Conservation (phyloP, 2,888 invertebrate species). For the Zele albiditarsus region DNA sequence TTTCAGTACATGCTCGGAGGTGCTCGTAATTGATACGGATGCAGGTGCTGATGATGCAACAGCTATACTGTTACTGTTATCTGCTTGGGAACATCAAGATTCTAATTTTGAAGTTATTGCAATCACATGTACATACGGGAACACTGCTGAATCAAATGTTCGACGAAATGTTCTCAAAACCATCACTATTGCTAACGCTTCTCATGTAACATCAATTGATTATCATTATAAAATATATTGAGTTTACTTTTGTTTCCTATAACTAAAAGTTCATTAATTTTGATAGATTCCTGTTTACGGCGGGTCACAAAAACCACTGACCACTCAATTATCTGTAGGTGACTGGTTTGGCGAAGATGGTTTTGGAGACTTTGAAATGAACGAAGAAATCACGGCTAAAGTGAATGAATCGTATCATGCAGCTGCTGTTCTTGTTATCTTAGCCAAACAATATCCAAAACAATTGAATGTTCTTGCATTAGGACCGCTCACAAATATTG, state of each 20-base stretch:
- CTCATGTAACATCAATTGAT: slow-evolving; percentile 62
- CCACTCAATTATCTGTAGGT: slow-evolving; percentile 56
- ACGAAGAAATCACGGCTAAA: slow-evolving; percentile 60
- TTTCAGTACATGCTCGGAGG: slow-evolving; percentile 36
- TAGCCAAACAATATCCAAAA: slow-evolving; percentile 68
- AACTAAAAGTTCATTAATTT: neutral
- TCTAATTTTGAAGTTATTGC: slow-evolving; percentile 71
- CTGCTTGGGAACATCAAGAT: slow-evolving; percentile 49
- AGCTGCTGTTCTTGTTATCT: slow-evolving; percentile 69
- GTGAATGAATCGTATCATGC: slow-evolving; percentile 70
- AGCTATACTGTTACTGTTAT: slow-evolving; percentile 71
- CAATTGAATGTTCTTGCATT: slow-evolving; percentile 68
- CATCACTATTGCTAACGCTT: slow-evolving; percentile 68
- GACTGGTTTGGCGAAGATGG: slow-evolving; percentile 73
- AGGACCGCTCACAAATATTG: slow-evolving; percentile 77
- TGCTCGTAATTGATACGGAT: slow-evolving; percentile 74
- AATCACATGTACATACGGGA: slow-evolving; percentile 76
- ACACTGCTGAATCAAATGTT: slow-evolving; percentile 73
- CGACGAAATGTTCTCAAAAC: slow-evolving; percentile 74
- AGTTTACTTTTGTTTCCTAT: neutral
- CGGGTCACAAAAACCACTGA: slow-evolving; percentile 68
- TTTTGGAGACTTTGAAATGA: slow-evolving; percentile 73
- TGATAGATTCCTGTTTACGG: slow-evolving; percentile 74
- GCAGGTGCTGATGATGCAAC: slow-evolving; percentile 74
- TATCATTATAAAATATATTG: neutral